Evolutionary conservation across 2,797 vertebrate species (phyloP).

Genomic region (Crenichthys baileyi): DNA sequence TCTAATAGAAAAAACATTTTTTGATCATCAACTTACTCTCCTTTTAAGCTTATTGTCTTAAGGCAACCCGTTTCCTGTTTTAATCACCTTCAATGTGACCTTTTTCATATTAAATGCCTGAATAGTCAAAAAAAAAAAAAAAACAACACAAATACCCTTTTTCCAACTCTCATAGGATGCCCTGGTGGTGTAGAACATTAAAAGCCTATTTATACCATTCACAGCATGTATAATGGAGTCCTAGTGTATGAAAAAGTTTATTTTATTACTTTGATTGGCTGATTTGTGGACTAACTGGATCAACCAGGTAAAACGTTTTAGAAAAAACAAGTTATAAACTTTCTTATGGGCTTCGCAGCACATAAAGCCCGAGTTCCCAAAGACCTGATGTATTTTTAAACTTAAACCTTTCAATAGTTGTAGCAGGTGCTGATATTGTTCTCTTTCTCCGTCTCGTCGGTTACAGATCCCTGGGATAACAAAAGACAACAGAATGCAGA

Average conservation of each 20-base stretch:
- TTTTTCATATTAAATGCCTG: background rate
- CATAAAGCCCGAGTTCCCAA: background rate
- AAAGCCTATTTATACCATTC: no score
- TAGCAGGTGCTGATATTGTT: background rate
- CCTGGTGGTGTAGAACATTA: background rate
- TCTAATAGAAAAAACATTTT: background rate
- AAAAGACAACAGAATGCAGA: background rate
- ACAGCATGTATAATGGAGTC: background rate
- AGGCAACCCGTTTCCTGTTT: background rate
- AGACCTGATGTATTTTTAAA: background rate
- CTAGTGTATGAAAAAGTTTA: background rate
- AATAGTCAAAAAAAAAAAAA: background rate
- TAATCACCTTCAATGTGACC: no score
- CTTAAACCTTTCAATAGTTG: background rate
- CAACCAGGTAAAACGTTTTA: background rate
- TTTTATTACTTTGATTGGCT: background rate
- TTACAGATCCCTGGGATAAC: background rate
- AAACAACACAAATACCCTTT: background rate
- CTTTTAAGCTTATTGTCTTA: background rate
- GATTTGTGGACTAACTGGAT: conserved; percentile 7
- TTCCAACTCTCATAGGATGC: background rate
- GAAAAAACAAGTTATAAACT: background rate
- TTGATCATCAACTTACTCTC: background rate
- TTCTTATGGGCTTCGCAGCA: background rate
- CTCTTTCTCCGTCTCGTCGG: background rate